Percentiles rank a stretch among this genome's conserved stretches.
These are phyloP conservation scores for Opisthograptis luteolata DNA, from an alignment of 2,888 invertebrate species.

Conservation along the genomic window DNA sequence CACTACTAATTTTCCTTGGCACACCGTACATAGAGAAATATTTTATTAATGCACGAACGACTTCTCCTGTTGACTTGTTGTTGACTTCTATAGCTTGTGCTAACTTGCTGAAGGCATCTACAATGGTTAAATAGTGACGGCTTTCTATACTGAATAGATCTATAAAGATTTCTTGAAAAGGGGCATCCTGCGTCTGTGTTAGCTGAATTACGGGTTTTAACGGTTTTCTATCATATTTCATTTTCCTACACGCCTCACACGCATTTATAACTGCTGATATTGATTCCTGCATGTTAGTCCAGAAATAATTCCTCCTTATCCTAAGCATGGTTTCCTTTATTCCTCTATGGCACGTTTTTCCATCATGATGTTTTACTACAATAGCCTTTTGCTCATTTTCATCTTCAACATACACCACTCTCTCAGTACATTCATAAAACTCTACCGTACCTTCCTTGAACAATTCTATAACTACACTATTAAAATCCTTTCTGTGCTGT, in stretches of 20 bases:
- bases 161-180: slow-evolving; percentile 8
- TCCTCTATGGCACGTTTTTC: not conserved
- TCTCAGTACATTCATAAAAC: not conserved
- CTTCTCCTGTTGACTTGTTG: slow-evolving; percentile 37
- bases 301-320: not conserved
- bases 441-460: slow-evolving; percentile 2
- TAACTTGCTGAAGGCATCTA: slow-evolving; percentile 26
- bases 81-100: slow-evolving; percentile 39
- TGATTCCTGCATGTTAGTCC: slow-evolving; percentile 1
- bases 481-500: not conserved
- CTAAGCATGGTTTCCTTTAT: not conserved
- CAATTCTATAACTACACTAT: not conserved
- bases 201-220: slow-evolving; percentile 38
- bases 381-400: not conserved
- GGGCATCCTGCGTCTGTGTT: no score
- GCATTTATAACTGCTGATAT: slow-evolving; percentile 30
- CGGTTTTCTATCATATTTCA: slow-evolving; percentile 24
- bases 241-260: slow-evolving; percentile 35
- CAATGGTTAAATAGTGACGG: not conserved
- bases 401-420: no score
- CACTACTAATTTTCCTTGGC: slow-evolving; percentile 36
- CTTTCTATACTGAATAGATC: not conserved
- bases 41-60: slow-evolving; percentile 39
- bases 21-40: slow-evolving; percentile 39
- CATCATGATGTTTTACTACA: not conserved